Conservation (phyloP, 2,797 vertebrate species). For the Prunella strophiata region DNA sequence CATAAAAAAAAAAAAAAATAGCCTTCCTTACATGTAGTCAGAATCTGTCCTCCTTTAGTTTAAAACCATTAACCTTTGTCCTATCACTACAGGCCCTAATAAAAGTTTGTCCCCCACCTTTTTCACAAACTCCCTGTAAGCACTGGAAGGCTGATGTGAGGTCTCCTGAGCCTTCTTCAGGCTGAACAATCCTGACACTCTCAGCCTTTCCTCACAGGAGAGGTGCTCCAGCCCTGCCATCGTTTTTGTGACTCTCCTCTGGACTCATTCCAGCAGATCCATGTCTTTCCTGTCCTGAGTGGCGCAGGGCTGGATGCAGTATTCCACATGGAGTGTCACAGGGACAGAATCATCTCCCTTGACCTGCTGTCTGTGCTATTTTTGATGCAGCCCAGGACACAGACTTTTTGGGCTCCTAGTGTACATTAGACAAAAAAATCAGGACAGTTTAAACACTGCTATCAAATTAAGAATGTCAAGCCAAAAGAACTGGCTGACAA, state of each 20-base stretch:
- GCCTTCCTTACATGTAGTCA: rapidly evolving
- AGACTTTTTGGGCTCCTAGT: background rate
- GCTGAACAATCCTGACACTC: background rate
- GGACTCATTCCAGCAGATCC: background rate
- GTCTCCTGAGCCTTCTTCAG: background rate
- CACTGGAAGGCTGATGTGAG: background rate
- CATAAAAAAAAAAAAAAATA: background rate
- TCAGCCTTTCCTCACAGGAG: background rate
- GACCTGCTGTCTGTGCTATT: background rate
- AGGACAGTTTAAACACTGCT: background rate
- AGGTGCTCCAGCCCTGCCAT: background rate
- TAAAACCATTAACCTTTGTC: background rate
- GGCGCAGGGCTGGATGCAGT: background rate
- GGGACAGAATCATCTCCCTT: background rate
- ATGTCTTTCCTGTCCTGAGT: background rate
- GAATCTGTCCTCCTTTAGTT: background rate
- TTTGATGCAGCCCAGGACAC: background rate
- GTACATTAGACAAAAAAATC: background rate
- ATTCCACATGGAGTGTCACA: background rate
- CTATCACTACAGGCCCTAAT: rapidly evolving
- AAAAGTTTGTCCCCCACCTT: background rate
- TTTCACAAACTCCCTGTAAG: background rate
- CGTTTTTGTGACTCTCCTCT: background rate
- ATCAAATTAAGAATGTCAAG: background rate
- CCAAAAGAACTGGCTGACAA: background rate